Percentiles rank a stretch among this genome's conserved stretches.
phyloP scores from a whole-genome alignment of 2,113 vertebrate species.

The Carlito syrichta region DNA sequence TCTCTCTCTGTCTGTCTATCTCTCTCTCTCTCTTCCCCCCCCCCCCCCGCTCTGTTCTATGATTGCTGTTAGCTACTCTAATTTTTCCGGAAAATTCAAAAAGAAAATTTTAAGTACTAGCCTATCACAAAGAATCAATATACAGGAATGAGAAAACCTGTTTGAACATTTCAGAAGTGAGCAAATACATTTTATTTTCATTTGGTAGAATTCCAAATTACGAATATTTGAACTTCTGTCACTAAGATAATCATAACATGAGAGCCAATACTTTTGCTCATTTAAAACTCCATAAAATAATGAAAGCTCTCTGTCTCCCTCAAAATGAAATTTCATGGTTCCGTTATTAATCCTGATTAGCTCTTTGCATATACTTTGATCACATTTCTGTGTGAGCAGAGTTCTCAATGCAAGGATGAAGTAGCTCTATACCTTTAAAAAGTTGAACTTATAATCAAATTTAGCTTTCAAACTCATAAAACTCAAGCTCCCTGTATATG shows the following conservation, averaged over 20 bases:
- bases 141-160: not conserved
- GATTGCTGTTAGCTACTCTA: not conserved
- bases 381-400: not conserved
- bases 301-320: not conserved
- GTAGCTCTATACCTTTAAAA: not conserved
- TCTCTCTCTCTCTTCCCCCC: not conserved
- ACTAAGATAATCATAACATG: not conserved
- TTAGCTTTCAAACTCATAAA: constrained; percentile 36
- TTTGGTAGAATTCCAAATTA: constrained; percentile 13
- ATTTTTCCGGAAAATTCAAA: not conserved
- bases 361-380: not conserved
- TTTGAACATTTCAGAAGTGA: not conserved
- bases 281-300: not conserved
- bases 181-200: not conserved
- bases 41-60: not conserved
- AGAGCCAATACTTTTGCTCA: not conserved
- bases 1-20: no score
- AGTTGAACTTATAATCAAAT: not conserved
- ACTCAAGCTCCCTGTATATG: not conserved
- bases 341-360: not conserved
- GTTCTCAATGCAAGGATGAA: not conserved
- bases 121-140: not conserved
- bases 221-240: not conserved
- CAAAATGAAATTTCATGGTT: not conserved
- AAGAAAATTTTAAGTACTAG: not conserved